Conservation (phyloP, 2,888 invertebrate species). For the Apotomis betuletana region DNA sequence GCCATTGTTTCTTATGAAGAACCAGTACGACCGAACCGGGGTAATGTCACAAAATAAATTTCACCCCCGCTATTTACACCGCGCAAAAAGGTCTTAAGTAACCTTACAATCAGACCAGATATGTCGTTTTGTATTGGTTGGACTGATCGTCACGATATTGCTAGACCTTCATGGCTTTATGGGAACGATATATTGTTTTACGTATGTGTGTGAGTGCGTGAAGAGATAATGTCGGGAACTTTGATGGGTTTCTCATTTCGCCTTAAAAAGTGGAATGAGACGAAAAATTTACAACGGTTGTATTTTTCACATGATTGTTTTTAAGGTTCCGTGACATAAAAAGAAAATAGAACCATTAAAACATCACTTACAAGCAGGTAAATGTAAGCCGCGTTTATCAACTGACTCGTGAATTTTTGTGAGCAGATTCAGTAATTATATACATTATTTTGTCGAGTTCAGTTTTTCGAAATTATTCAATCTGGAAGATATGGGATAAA, state of each 20-base stretch:
- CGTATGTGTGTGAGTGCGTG: slow-evolving; percentile 31
- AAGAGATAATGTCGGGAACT: slow-evolving; percentile 33
- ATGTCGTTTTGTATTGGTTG: slow-evolving; percentile 1
- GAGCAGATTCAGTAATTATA: too few species aligned
- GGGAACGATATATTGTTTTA: slow-evolving; percentile 26
- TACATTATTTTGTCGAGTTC: too few species aligned
- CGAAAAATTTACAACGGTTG: neutral
- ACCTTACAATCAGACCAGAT: neutral
- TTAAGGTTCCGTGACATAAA: too few species aligned
- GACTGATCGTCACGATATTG: slow-evolving; percentile 18
- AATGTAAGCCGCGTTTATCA: too few species aligned
- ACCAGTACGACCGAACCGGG: slow-evolving; percentile 11
- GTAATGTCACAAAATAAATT: slow-evolving; percentile 37
- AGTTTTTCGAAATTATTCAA: too few species aligned
- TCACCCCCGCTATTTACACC: neutral
- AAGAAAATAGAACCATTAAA: too few species aligned
- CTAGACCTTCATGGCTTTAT: slow-evolving; percentile 24
- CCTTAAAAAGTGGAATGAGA: slow-evolving; percentile 6
- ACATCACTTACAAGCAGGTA: too few species aligned
- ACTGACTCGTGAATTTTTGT: too few species aligned
- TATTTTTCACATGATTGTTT: neutral
- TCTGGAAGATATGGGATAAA: too few species aligned
- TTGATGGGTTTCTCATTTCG: slow-evolving; percentile 18
- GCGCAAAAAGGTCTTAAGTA: neutral
- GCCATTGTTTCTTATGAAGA: slow-evolving; percentile 35